Percentiles rank a stretch among this genome's conserved stretches.
Evolutionary conservation across 2,113 vertebrate genomes (phyloP).

Genomic region (Gymnocephalus cernua): DNA sequence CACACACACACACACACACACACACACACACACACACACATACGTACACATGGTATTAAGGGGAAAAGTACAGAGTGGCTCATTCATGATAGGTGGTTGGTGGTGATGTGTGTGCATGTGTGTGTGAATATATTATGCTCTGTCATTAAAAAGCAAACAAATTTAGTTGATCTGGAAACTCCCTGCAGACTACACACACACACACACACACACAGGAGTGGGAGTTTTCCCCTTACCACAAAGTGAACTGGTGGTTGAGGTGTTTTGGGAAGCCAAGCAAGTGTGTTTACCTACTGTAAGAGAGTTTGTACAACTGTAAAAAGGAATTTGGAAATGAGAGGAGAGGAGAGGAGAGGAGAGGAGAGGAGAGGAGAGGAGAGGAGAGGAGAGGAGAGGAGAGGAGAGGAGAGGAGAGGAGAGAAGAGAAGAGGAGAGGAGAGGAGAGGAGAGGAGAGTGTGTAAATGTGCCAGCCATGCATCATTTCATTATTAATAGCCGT

Average conservation of each 20-base stretch:
- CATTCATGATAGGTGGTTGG: slow-evolving; percentile 74
- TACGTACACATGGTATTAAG: slow-evolving; percentile 24
- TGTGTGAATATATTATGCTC: slow-evolving; percentile 80
- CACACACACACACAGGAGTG: slow-evolving; percentile 53
- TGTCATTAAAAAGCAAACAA: slow-evolving; percentile 81
- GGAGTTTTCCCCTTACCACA: slow-evolving; percentile 72
- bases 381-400: slow-evolving; percentile 19
- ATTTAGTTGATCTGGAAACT: slow-evolving; percentile 80
- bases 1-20: slow-evolving; percentile 37
- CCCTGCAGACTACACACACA: slow-evolving; percentile 61
- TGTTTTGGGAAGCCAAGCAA: slow-evolving; percentile 62
- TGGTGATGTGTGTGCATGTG: slow-evolving; percentile 47
- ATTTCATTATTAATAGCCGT: slow-evolving; percentile 86
- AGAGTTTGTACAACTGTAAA: slow-evolving; percentile 77
- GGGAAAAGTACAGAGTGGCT: slow-evolving; percentile 53
- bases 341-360: slow-evolving; percentile 19
- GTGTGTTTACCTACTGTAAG: slow-evolving; percentile 71
- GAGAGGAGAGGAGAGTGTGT: slow-evolving; percentile 40
- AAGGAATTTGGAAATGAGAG: slow-evolving; percentile 68
- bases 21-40: slow-evolving; percentile 29
- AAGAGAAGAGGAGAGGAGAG: slow-evolving; percentile 18
- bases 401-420: slow-evolving; percentile 19
- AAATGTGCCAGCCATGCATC: slow-evolving; percentile 79
- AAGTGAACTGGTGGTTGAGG: slow-evolving; percentile 71
- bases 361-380: slow-evolving; percentile 19